Evolutionary conservation across 92 coral and sea anemone species (phyloP).

Genomic region (Metridium senile): DNA sequence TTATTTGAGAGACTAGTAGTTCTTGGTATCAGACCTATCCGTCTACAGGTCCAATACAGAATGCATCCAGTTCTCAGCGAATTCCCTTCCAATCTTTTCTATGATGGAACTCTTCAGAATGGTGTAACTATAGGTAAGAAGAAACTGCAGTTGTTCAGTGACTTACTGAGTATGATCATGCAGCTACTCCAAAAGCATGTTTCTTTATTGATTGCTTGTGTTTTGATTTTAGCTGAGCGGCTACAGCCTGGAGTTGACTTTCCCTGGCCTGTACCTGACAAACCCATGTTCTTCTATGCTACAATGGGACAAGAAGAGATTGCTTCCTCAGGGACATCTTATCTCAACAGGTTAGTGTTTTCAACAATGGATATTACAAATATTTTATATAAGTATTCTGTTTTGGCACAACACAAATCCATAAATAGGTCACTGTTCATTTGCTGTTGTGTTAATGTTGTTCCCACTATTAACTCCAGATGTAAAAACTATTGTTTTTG

Average conservation of each 20-base stretch:
- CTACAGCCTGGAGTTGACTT: slow-evolving; percentile 98
- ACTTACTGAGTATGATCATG: too few relatives aligned
- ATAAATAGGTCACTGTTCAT: too few relatives aligned
- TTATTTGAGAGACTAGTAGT: slow-evolving; percentile 98
- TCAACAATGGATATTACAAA: too few relatives aligned
- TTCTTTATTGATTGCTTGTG: background rate
- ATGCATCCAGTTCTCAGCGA: slow-evolving; percentile 99
- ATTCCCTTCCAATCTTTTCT: slow-evolving; percentile 97
- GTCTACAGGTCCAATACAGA: slow-evolving; percentile 98
- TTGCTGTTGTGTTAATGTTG: too few relatives aligned
- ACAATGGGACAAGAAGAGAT: slow-evolving; percentile 99
- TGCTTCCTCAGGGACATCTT: slow-evolving; percentile 98
- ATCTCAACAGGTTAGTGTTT: slow-evolving; percentile 88
- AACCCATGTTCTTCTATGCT: slow-evolving; percentile 97
- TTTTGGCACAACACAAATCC: too few relatives aligned
- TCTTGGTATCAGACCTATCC: slow-evolving; percentile 97
- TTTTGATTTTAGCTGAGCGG: slow-evolving; percentile 71
- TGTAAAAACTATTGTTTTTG: too few relatives aligned
- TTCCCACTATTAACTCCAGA: too few relatives aligned
- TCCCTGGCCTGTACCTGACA: slow-evolving; percentile 99
- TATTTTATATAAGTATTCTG: too few relatives aligned
- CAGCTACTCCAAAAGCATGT: background rate
- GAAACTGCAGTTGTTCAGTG: too few relatives aligned
- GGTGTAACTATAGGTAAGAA: slow-evolving; percentile 93
- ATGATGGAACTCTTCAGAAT: slow-evolving; percentile 98